These are phyloP conservation scores for Mayetiola destructor DNA, from an alignment of 2,888 invertebrate species.

Conservation along the genomic window DNA sequence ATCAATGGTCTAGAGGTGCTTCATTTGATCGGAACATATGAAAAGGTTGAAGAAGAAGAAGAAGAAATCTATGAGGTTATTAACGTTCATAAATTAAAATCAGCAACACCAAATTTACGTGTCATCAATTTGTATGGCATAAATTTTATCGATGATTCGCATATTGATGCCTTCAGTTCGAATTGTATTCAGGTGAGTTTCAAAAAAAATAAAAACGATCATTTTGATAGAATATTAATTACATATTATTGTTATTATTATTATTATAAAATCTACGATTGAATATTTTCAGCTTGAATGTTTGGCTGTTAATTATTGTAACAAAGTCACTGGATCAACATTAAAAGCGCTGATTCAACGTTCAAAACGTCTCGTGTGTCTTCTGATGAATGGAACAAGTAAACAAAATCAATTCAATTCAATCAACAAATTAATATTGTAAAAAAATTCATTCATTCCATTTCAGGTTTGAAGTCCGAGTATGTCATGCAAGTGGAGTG, in stretches of 20 bases:
- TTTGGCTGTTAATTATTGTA: constrained; percentile 91
- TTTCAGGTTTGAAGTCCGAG: constrained; percentile 70
- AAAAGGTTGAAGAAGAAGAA: constrained; percentile 95
- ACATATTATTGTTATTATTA: background rate
- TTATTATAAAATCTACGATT: background rate
- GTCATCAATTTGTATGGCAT: constrained; percentile 98
- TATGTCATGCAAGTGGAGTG: constrained; percentile 93
- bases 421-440: background rate
- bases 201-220: background rate
- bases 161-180: constrained; percentile 93
- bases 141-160: constrained; percentile 95
- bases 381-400: constrained; percentile 97
- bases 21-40: constrained; percentile 94
- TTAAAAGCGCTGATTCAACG: constrained; percentile 87
- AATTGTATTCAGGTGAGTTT: constrained; percentile 71
- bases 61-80: constrained; percentile 99
- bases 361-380: constrained; percentile 77
- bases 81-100: constrained; percentile 96
- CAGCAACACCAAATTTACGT: constrained; percentile 91
- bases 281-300: constrained; percentile 64
- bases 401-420: constrained; percentile 28
- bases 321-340: constrained; percentile 91
- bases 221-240: background rate
- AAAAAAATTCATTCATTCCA: constrained; percentile 19
- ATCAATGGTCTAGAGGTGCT: constrained; percentile 94